These are phyloP conservation scores for Nomada ferruginata DNA, from an alignment of 2,888 invertebrate species.

Conservation along the genomic window DNA sequence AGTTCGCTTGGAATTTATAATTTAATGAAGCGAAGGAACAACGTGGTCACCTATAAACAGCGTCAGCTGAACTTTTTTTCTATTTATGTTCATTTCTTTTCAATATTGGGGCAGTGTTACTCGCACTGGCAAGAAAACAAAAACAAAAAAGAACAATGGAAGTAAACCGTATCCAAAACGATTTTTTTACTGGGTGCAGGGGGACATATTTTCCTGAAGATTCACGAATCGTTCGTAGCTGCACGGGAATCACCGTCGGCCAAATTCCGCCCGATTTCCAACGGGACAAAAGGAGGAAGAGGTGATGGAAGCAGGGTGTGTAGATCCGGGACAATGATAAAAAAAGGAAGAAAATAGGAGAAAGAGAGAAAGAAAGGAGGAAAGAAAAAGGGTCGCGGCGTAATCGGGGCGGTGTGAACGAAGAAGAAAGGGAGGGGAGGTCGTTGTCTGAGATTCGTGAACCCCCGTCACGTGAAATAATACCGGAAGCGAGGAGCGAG, in stretches of 20 bases:
- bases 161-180: neutral
- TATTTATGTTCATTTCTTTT: too few relatives aligned
- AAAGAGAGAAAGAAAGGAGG: neutral
- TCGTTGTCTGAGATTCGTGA: slow-evolving; percentile 44
- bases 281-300: slow-evolving; percentile 36
- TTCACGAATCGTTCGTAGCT: slow-evolving; percentile 24
- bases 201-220: neutral
- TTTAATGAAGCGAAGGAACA: neutral
- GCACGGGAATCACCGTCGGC: slow-evolving; percentile 48
- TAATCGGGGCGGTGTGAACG: slow-evolving; percentile 42
- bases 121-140: neutral
- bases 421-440: slow-evolving; percentile 6
- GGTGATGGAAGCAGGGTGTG: neutral
- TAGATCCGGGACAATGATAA: slow-evolving; percentile 44
- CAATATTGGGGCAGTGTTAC: too few relatives aligned
- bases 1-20: neutral
- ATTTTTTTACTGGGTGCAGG: neutral
- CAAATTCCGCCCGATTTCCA: slow-evolving; percentile 49
- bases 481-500: slow-evolving; percentile 31
- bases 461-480: slow-evolving; percentile 37
- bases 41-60: neutral
- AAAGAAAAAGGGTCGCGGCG: slow-evolving; percentile 37
- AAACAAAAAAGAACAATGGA: neutral
- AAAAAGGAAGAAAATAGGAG: neutral
- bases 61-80: neutral